These are phyloP conservation scores for Phenacoccus solenopsis DNA, from an alignment of 1,140 invertebrate genomes.

Conservation along the genomic window DNA sequence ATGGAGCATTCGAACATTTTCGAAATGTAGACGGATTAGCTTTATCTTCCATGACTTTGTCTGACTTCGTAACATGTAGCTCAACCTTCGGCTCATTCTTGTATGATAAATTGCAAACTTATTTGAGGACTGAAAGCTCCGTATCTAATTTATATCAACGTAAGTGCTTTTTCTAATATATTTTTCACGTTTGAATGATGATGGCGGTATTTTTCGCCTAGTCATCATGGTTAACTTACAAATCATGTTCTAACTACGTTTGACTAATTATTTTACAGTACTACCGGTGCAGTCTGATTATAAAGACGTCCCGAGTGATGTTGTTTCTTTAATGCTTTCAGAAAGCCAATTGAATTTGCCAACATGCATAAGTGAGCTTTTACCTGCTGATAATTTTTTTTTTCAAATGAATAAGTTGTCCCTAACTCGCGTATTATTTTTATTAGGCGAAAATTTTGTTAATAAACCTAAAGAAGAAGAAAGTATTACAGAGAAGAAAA, in stretches of 20 bases:
- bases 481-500: neutral
- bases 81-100: constrained; percentile 8
- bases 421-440: neutral
- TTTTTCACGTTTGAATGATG: neutral
- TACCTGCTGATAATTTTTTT: neutral
- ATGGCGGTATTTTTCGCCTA: neutral
- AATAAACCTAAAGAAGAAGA: neutral
- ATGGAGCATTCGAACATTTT: neutral
- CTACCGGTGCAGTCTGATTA: constrained; percentile 4
- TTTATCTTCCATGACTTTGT: constrained; percentile 10
- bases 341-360: constrained; percentile 8
- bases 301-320: constrained; percentile 4
- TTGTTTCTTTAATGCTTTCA: constrained; percentile 12
- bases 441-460: constrained; percentile 7
- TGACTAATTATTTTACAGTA: neutral
- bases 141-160: constrained; percentile 12
- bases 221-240: neutral
- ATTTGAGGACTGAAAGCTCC: neutral
- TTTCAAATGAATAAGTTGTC: neutral
- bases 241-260: too few species aligned
- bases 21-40: neutral
- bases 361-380: neutral
- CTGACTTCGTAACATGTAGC: neutral
- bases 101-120: constrained; percentile 1
- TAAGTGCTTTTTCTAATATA: too few species aligned